These are phyloP conservation scores for Tuta absoluta DNA, from an alignment of 2,888 invertebrate species.

Conservation along the genomic window DNA sequence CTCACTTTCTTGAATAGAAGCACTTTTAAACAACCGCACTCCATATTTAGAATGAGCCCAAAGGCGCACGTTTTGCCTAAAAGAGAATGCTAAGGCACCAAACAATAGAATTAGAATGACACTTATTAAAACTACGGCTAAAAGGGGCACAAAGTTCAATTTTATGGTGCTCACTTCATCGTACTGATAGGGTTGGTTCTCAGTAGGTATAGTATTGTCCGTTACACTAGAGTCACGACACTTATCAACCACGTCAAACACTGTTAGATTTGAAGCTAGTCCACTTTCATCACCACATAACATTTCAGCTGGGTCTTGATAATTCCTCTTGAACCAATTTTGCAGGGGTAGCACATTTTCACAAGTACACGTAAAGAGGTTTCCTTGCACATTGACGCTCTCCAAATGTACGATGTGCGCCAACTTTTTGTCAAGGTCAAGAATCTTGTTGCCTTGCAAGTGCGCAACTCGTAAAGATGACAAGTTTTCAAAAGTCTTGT, in stretches of 20 bases:
- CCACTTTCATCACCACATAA: constrained; percentile 82
- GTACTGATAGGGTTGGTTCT: constrained; percentile 82
- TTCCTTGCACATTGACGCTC: constrained; percentile 85
- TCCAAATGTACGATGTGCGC: constrained; percentile 82
- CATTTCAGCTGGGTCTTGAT: constrained; percentile 84
- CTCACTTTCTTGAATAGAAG: constrained; percentile 79
- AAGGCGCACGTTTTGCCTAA: constrained; percentile 88
- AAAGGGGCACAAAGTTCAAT: constrained; percentile 85
- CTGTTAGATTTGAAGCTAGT: constrained; percentile 65
- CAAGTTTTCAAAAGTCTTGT: constrained; percentile 88
- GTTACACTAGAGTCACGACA: constrained; percentile 72
- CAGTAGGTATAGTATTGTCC: constrained; percentile 80
- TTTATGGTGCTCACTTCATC: constrained; percentile 85
- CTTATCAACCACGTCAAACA: constrained; percentile 73
- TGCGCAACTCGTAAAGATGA: constrained; percentile 85
- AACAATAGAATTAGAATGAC: constrained; percentile 86
- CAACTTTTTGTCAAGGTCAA: constrained; percentile 85
- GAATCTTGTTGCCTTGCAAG: constrained; percentile 88
- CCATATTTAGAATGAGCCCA: constrained; percentile 92
- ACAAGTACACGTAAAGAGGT: constrained; percentile 90
- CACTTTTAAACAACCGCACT: constrained; percentile 86
- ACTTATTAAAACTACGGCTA: constrained; percentile 87
- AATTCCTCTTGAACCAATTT: constrained; percentile 84
- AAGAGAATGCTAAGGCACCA: constrained; percentile 87
- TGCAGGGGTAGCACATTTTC: constrained; percentile 84